Conservation (phyloP, 2,888 invertebrate species). For the Chrysomela aeneicollis region DNA sequence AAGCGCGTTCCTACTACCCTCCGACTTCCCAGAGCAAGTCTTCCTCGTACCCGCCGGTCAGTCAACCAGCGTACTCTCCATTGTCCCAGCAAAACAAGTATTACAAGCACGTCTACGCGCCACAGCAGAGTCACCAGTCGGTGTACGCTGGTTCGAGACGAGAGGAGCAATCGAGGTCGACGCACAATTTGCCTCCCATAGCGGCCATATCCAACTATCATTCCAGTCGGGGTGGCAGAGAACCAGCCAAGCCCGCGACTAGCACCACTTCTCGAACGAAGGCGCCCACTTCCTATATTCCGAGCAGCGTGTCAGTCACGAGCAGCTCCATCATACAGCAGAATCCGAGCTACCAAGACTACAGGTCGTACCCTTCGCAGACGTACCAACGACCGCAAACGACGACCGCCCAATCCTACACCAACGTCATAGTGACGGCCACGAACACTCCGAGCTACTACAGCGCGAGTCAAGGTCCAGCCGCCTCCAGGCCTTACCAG, state of each 20-base stretch:
- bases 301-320: conserved; percentile 34
- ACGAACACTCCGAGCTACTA: conserved; percentile 37
- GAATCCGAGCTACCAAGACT: conserved; percentile 21
- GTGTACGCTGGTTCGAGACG: conserved; percentile 35
- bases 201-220: conserved; percentile 64
- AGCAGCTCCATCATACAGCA: conserved; percentile 38
- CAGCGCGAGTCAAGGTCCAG: conserved; percentile 55
- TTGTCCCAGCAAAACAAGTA: conserved; percentile 32
- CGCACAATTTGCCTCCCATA: conserved; percentile 65
- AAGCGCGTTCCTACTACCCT: conserved; percentile 48
- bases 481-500: conserved; percentile 58
- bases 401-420: conserved; percentile 43
- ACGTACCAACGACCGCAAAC: conserved; percentile 48
- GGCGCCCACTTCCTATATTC: conserved; percentile 34
- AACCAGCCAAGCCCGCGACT: conserved; percentile 45
- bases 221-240: conserved; percentile 58
- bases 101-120: conserved; percentile 41
- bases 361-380: conserved; percentile 22
- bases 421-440: conserved; percentile 54
- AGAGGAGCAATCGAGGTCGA: conserved; percentile 32
- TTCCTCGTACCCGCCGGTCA: conserved; percentile 34
- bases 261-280: conserved; percentile 40
- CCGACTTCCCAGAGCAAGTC: conserved; percentile 44
- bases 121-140: conserved; percentile 35
- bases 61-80: conserved; percentile 30